Percentiles rank a stretch among this genome's conserved stretches.
These are phyloP conservation scores for Rhagoletis zephyria DNA, from an alignment of 1,140 invertebrate species.

Conservation along the genomic window DNA sequence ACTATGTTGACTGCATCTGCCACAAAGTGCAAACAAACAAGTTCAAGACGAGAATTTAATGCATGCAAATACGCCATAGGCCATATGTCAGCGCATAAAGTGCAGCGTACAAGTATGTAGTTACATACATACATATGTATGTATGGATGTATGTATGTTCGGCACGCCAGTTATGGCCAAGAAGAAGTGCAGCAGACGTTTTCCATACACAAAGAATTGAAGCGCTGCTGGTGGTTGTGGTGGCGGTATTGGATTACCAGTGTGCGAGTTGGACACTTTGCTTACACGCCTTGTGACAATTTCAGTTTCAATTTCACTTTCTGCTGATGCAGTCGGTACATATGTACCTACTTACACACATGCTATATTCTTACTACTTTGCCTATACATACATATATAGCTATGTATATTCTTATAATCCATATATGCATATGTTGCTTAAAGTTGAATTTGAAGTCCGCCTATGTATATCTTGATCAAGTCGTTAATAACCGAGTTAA, in stretches of 20 bases:
- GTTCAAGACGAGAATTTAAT: constrained; percentile 43
- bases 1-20: constrained; percentile 27
- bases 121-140: background rate
- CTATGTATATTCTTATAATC: background rate
- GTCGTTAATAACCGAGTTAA: constrained; percentile 34
- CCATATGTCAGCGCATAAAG: background rate
- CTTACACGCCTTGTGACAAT: background rate
- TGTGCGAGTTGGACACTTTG: background rate
- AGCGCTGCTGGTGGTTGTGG: background rate
- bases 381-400: background rate
- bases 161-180: constrained; percentile 2
- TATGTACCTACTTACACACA: too few species aligned
- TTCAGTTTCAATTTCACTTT: constrained; percentile 14
- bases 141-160: background rate
- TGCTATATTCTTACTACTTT: background rate
- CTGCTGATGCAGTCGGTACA: background rate
- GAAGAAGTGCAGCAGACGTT: constrained; percentile 22
- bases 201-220: background rate
- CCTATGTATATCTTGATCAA: constrained; percentile 13
- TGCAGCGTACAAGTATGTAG: background rate
- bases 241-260: constrained; percentile 38
- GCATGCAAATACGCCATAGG: constrained; percentile 44
- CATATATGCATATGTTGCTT: background rate
- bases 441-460: background rate
- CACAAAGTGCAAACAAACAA: constrained; percentile 49